Percentiles rank a stretch among this genome's conserved stretches.
phyloP scores from a whole-genome alignment of 2,888 invertebrate genomes.

The Luperina testacea region DNA sequence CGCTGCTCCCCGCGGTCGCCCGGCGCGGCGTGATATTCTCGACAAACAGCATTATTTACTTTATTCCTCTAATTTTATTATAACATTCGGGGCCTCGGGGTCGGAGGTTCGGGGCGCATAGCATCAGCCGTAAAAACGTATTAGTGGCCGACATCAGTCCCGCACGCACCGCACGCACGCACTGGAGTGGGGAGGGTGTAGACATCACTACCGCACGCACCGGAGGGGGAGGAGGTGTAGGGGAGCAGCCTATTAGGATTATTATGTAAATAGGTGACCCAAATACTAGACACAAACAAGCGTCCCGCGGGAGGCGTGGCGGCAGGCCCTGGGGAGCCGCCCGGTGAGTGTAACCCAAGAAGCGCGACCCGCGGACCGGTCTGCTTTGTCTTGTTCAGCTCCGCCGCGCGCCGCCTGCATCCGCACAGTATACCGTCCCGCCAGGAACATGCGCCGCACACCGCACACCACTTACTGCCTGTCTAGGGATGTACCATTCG shows the following conservation, averaged over 20 bases:
- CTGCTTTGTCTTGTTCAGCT: slow-evolving; percentile 39
- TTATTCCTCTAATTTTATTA: background rate
- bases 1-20: too few species aligned
- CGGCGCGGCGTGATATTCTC: too few species aligned
- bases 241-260: slow-evolving; percentile 10
- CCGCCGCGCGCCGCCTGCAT: background rate
- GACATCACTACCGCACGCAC: background rate
- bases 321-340: background rate
- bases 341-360: slow-evolving; percentile 40
- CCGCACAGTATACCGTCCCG: background rate
- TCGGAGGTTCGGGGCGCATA: background rate
- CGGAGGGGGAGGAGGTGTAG: background rate
- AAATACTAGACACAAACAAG: slow-evolving; percentile 42
- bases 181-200: background rate
- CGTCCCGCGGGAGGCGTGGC: background rate
- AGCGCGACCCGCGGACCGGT: slow-evolving; percentile 52
- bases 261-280: slow-evolving; percentile 62
- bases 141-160: slow-evolving; percentile 11
- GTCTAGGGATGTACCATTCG: background rate
- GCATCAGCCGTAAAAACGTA: background rate
- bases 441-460: background rate
- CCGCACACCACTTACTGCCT: too few species aligned
- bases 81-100: background rate
- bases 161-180: slow-evolving; percentile 13
- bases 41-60: too few species aligned